Evolutionary conservation across 2,797 vertebrate species (phyloP).

Genomic region (Enteromius viviparus): DNA sequence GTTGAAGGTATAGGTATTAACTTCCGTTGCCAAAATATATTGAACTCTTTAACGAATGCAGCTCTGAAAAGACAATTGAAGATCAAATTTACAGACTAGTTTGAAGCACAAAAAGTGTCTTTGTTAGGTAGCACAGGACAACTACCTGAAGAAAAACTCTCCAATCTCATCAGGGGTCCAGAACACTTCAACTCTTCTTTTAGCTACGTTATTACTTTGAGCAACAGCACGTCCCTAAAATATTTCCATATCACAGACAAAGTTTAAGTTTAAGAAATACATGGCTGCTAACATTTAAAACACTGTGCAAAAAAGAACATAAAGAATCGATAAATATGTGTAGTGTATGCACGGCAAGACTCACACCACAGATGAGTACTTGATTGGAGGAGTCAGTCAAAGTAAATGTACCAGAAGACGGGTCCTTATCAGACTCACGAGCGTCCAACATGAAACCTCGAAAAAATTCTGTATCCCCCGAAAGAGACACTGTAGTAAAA

Average conservation of each 20-base stretch:
- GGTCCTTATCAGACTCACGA: rapidly evolving
- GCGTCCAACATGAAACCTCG: slow-evolving; percentile 35
- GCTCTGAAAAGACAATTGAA: slow-evolving; percentile 58
- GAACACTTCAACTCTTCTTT: neutral
- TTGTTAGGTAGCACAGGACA: neutral
- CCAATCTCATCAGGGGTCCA: slow-evolving; percentile 52
- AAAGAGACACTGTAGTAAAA: slow-evolving; percentile 20
- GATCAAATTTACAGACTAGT: neutral
- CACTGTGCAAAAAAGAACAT: neutral
- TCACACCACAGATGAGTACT: slow-evolving; percentile 21
- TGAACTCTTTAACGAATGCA: rapidly evolving
- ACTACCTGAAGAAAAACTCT: slow-evolving; percentile 62
- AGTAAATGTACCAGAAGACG: slow-evolving; percentile 15
- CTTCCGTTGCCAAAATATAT: neutral
- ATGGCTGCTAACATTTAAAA: neutral
- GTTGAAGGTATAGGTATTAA: neutral
- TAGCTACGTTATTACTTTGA: rapidly evolving
- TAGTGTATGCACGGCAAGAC: neutral
- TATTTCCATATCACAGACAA: neutral
- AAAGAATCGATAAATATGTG: neutral
- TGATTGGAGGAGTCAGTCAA: rapidly evolving
- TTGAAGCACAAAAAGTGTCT: neutral
- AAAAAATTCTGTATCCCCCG: rapidly evolving
- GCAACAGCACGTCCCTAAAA: slow-evolving; percentile 60
- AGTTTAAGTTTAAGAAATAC: neutral